phyloP scores from a whole-genome alignment of 2,888 invertebrate genomes.

The Apamea crenata region DNA sequence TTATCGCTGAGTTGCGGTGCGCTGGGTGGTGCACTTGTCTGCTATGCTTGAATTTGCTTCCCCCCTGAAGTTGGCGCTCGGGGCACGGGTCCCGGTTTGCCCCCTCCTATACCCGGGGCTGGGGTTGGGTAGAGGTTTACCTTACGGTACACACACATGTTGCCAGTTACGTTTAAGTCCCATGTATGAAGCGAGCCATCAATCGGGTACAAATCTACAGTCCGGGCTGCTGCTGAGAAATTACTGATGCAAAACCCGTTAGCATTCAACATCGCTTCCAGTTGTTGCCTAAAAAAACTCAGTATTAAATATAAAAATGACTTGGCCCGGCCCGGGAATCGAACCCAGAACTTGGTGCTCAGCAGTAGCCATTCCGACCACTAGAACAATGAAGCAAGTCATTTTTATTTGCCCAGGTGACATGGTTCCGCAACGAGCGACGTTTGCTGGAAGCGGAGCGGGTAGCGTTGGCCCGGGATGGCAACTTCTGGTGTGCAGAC shows the following conservation, averaged over 20 bases:
- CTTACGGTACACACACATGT: neutral
- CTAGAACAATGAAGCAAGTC: neutral
- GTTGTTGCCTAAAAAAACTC: too few relatives aligned
- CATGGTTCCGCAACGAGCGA: constrained; percentile 96
- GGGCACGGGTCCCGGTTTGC: neutral
- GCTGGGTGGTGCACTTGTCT: neutral
- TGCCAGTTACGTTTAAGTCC: neutral
- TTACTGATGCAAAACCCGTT: too few relatives aligned
- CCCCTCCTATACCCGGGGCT: neutral
- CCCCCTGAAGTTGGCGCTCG: neutral
- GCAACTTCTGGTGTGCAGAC: constrained; percentile 96
- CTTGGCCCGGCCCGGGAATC: neutral
- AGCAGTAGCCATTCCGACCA: neutral
- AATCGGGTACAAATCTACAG: neutral
- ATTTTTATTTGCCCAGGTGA: constrained; percentile 90
- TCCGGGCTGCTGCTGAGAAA: neutral
- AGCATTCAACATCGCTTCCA: too few relatives aligned
- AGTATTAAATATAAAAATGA: too few relatives aligned
- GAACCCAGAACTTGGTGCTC: neutral
- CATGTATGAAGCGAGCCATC: neutral
- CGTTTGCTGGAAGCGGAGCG: constrained; percentile 94
- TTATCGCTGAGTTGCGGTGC: neutral
- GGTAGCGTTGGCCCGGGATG: constrained; percentile 94
- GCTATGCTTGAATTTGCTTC: neutral
- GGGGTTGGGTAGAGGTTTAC: too few relatives aligned